Percentiles rank a stretch among this genome's conserved stretches.
Conservation (phyloP, 1,140 invertebrate genomes). For the Drosophila ogumai region DNA sequence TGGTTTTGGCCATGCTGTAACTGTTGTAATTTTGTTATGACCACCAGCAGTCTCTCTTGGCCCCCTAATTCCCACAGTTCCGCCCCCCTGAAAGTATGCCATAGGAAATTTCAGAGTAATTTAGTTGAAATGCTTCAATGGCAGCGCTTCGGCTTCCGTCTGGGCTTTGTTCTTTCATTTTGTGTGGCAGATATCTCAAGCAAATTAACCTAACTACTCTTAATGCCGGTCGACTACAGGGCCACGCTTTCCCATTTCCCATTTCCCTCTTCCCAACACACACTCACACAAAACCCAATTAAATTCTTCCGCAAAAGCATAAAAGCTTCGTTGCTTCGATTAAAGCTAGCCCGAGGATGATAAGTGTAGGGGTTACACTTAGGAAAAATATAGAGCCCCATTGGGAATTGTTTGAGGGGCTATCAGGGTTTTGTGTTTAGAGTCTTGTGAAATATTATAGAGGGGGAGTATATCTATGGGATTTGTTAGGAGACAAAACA, state of each 20-base stretch:
- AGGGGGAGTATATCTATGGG: not conserved
- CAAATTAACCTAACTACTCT: constrained; percentile 60
- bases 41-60: not conserved
- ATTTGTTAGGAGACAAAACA: not conserved
- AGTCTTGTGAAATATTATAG: not conserved
- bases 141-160: constrained; percentile 17
- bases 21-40: constrained; percentile 49
- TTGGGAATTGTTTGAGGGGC: not conserved
- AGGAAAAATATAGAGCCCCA: not conserved
- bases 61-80: constrained; percentile 2
- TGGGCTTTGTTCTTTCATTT: constrained; percentile 51
- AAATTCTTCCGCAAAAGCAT: constrained; percentile 58
- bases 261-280: not conserved
- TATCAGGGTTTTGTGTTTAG: not conserved
- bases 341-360: constrained; percentile 28
- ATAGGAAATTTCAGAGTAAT: constrained; percentile 36
- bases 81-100: constrained; percentile 24
- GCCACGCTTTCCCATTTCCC: constrained; percentile 7
- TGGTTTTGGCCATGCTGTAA: constrained; percentile 28
- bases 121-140: constrained; percentile 40
- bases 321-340: constrained; percentile 54
- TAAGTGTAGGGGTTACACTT: not conserved
- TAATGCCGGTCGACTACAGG: constrained; percentile 25
- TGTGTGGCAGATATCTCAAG: constrained; percentile 56
- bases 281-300: constrained; percentile 51